Evolutionary conservation across 1,140 invertebrate genomes (phyloP).

Genomic region (Maniola jurtina): DNA sequence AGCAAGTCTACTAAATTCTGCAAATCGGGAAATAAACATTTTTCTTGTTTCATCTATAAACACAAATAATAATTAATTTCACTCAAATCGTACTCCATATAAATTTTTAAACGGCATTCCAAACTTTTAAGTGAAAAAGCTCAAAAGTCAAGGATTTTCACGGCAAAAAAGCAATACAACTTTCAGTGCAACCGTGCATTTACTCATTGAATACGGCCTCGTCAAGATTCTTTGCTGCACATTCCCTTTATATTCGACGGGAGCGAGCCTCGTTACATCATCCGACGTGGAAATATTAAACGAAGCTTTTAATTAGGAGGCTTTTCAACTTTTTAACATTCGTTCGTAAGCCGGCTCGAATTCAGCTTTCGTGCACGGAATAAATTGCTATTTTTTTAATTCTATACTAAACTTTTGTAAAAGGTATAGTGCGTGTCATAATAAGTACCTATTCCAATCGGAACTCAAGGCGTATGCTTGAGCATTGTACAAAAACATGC

Average conservation of each 20-base stretch:
- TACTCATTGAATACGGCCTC: slow-evolving; percentile 2
- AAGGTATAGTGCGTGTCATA: too few species aligned
- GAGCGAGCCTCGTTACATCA: slow-evolving; percentile 11
- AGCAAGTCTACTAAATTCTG: too few species aligned
- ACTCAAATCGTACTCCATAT: not conserved
- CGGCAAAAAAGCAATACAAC: not conserved
- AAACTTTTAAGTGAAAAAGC: not conserved
- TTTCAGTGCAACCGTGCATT: slow-evolving; percentile 2
- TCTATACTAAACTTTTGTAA: too few species aligned
- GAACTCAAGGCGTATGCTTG: too few species aligned
- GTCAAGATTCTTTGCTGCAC: slow-evolving; percentile 9
- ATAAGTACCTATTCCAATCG: too few species aligned
- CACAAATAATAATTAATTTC: not conserved
- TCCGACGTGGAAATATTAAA: slow-evolving; percentile 26
- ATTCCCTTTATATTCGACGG: slow-evolving; percentile 12
- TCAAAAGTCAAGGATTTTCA: slow-evolving; percentile 3
- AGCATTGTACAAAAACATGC: too few species aligned
- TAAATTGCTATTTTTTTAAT: not conserved
- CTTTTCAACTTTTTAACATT: slow-evolving; percentile 13
- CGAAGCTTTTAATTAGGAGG: slow-evolving; percentile 22
- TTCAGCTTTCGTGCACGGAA: not conserved
- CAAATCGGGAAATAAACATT: too few species aligned
- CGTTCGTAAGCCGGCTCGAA: not conserved
- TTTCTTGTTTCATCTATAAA: too few species aligned
- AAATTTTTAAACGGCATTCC: not conserved